Evolutionary conservation across 1,140 invertebrate species (phyloP), one percentile per base, ranked within the genome.

Genomic region (Bathynomus jamesi): DNA sequence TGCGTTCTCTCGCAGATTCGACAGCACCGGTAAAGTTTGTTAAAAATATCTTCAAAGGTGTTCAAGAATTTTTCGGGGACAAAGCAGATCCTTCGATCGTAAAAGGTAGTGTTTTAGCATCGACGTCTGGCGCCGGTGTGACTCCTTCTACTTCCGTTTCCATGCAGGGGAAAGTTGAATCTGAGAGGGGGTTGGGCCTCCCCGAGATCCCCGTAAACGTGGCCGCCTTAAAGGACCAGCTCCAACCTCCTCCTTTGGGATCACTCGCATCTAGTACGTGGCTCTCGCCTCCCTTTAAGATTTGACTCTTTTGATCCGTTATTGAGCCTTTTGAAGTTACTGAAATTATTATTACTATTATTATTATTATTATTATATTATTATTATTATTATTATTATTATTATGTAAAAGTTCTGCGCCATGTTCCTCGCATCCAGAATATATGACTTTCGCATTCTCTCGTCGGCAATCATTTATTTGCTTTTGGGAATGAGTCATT

Each of bases 21-120:
- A 72, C 70, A 63, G 72, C 72, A 61, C 75, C 75, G 13, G 70
- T 74, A 69, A 74, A 74, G 67, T 72, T 77, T 72, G 72, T 77
- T 65, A 77, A 74, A 77, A 77, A 77, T 71, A 74, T 77, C 75
- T 77, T 77, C 75, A 77, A 74, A 67, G 75, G 75, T 66, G 75
- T 77, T 60, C 67, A 68, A 63, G 72, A 72, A 40, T 69, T 77
- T 72, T 74, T 77, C 61, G 75, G 71, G 66, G 72, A 74, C 40
- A 77, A 77, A 64, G 69, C 62, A 64, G 72, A 64, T 66, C 67
- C 69, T 21, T 53, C 72, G n/a, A 53, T 3, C 40, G 5, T 53
- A 3, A 53, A 53, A 53, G 40, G 21, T 53, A 53, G 40, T 53
- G 40, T 53, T 53, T 53, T 53, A 21, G 2, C 40, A 17, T 21